Percentiles rank a stretch among this genome's conserved stretches.
phyloP scores from a whole-genome alignment of 2,888 invertebrate genomes.

The Tinea trinotella region DNA sequence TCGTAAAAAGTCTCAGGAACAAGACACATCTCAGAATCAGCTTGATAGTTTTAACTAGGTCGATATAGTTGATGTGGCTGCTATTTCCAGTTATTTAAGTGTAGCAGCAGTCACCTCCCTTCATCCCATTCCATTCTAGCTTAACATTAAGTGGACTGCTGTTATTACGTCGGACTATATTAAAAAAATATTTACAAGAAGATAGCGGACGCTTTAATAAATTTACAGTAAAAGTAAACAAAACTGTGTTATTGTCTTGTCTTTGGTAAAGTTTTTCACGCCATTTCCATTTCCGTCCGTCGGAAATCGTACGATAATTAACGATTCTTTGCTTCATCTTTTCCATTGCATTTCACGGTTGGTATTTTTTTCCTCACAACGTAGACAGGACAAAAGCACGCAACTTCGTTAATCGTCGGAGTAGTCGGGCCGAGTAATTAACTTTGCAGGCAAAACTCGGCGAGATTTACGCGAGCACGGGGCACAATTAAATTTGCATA shows the following conservation, averaged over 20 bases:
- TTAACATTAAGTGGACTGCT: too few species aligned
- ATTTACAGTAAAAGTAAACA: too few species aligned
- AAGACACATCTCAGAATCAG: too few species aligned
- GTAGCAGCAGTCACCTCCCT: too few species aligned
- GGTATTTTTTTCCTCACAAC: slow-evolving; percentile 47
- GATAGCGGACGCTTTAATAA: too few species aligned
- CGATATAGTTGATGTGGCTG: too few species aligned
- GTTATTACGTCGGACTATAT: too few species aligned
- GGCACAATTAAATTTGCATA: slow-evolving; percentile 72
- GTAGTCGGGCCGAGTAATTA: slow-evolving; percentile 60
- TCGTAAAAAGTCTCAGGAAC: too few species aligned
- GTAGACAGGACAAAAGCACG: slow-evolving; percentile 63
- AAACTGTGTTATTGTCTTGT: background rate
- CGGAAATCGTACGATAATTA: slow-evolving; percentile 2
- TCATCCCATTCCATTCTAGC: too few species aligned
- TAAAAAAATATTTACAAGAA: too few species aligned
- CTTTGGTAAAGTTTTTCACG: background rate
- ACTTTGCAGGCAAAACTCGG: slow-evolving; percentile 58
- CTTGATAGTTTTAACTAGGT: too few species aligned
- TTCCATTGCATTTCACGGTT: slow-evolving; percentile 17
- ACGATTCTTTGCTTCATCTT: background rate
- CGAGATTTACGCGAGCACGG: slow-evolving; percentile 67
- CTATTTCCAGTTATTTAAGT: too few species aligned
- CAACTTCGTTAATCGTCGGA: slow-evolving; percentile 58
- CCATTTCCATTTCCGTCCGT: background rate